Percentiles rank a stretch among this genome's conserved stretches.
Evolutionary conservation across 2,113 vertebrate genomes (phyloP).

Genomic region (Cervus canadensis): DNA sequence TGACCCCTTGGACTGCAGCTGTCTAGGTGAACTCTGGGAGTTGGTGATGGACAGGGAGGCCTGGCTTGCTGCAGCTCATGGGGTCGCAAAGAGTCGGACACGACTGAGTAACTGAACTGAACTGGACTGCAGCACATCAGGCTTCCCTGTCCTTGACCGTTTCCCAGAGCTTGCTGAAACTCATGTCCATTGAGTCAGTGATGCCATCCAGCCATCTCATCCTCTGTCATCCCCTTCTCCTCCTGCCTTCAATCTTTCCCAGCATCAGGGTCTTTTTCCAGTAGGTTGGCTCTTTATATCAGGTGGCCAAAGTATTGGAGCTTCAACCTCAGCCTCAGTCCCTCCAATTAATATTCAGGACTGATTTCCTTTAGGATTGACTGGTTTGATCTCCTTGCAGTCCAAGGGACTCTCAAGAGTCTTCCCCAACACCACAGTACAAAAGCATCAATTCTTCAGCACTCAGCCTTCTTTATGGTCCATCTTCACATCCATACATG

Average conservation of each 20-base stretch:
- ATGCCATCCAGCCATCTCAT: background rate
- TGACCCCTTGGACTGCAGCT: background rate
- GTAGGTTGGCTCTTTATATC: background rate
- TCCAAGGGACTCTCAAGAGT: background rate
- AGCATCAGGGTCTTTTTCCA: background rate
- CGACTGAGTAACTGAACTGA: fast-evolving
- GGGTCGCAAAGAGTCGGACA: background rate
- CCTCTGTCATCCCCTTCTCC: background rate
- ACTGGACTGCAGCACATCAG: background rate
- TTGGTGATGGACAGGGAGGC: background rate
- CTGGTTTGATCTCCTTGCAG: background rate
- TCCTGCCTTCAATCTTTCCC: background rate
- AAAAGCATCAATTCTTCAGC: background rate
- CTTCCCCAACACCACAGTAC: background rate
- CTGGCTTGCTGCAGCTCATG: background rate
- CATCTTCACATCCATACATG: background rate
- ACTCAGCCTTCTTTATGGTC: background rate
- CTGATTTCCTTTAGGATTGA: background rate
- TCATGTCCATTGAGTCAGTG: background rate
- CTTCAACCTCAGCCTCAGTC: background rate
- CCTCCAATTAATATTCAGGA: background rate
- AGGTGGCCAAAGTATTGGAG: background rate
- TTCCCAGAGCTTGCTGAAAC: background rate
- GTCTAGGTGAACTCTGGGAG: background rate
- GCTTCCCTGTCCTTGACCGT: background rate